Evolutionary conservation across 2,888 invertebrate species (phyloP).

Genomic region (Leptarthrus brevirostris): DNA sequence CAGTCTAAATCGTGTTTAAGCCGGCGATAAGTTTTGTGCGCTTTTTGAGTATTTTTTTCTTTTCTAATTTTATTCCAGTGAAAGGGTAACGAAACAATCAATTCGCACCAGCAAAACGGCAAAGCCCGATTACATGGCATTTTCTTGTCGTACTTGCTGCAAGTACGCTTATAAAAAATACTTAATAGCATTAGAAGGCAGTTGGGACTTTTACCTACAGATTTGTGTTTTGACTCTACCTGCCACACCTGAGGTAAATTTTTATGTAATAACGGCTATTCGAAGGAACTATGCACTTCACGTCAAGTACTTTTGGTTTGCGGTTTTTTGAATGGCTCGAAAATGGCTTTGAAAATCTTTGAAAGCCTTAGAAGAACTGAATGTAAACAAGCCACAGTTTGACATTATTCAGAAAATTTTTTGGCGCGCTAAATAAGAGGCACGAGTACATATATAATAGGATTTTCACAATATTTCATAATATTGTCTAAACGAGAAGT

Average conservation of each 20-base stretch:
- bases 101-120: constrained; percentile 26
- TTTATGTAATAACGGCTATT: constrained; percentile 2
- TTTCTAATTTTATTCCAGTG: constrained; percentile 8
- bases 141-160: constrained; percentile 43
- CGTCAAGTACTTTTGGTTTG: too few species aligned
- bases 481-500: too few species aligned
- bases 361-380: too few species aligned
- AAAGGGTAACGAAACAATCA: constrained; percentile 45
- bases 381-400: too few species aligned
- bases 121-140: constrained; percentile 46
- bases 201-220: constrained; percentile 3
- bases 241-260: neutral
- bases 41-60: neutral
- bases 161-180: constrained; percentile 28
- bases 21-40: neutral
- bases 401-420: too few species aligned
- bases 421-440: too few species aligned
- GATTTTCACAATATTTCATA: too few species aligned
- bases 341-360: too few species aligned
- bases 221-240: constrained; percentile 13
- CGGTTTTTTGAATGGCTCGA: too few species aligned
- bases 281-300: too few species aligned
- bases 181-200: constrained; percentile 28
- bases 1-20: neutral
- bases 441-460: too few species aligned